Conservation (phyloP, 1,140 invertebrate genomes). For the Papilio polyxenes region DNA sequence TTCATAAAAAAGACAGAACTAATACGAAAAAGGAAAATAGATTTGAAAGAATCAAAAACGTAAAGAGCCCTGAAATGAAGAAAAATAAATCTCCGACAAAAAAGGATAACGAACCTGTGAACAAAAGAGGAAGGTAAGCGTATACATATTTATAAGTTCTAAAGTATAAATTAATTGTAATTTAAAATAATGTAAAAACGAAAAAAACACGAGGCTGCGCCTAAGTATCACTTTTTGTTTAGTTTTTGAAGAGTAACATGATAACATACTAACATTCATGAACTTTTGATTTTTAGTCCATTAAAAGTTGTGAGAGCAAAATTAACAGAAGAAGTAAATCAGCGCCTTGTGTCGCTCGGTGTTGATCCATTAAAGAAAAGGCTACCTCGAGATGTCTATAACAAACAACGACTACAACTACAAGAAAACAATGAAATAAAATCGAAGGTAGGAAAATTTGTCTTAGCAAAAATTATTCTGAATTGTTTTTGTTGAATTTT, state of each 20-base stretch:
- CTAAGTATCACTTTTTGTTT: background rate
- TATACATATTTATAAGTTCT: background rate
- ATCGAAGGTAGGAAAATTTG: conserved; percentile 68
- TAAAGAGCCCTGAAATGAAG: background rate
- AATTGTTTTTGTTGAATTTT: background rate
- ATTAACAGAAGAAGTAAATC: conserved; percentile 77
- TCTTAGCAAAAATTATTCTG: background rate
- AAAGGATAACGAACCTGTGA: background rate
- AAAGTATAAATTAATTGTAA: too few species aligned
- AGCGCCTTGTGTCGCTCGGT: conserved; percentile 78
- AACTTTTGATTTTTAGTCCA: conserved; percentile 55
- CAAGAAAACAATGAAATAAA: conserved; percentile 79
- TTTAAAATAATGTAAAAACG: too few species aligned
- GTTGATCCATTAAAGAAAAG: conserved; percentile 81
- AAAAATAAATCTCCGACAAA: conserved; percentile 28
- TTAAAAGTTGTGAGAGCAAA: conserved; percentile 71
- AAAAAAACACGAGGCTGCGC: too few species aligned
- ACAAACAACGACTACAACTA: conserved; percentile 78
- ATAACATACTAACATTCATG: background rate
- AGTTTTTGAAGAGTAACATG: background rate
- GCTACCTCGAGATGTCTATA: conserved; percentile 76
- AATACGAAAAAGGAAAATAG: conserved; percentile 35
- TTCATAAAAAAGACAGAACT: conserved; percentile 37
- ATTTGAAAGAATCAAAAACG: background rate
- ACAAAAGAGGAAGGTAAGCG: background rate